A percentile compares a stretch with the other conserved stretches of the same genome.
Evolutionary conservation across 1,140 invertebrate species (phyloP).

Genomic region (Neoseiulus cucumeris): DNA sequence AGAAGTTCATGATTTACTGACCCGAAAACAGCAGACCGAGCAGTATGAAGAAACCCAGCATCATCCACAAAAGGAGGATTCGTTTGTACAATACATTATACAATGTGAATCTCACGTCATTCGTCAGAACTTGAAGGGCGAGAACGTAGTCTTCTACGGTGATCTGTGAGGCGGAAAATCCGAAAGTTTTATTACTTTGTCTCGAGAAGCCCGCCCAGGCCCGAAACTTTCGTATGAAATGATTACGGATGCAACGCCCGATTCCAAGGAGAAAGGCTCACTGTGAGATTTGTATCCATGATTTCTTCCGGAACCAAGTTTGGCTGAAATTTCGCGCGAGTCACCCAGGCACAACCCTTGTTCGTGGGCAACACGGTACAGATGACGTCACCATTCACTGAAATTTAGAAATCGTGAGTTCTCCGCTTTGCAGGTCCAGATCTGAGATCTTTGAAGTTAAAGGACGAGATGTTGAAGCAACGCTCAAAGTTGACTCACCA

Average conservation of each 20-base stretch:
- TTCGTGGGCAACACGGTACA: conserved; percentile 72
- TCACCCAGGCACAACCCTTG: conserved; percentile 71
- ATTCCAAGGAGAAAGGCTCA: conserved; percentile 37
- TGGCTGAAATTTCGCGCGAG: conserved; percentile 67
- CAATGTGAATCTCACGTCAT: conserved; percentile 69
- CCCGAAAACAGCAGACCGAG: conserved; percentile 68
- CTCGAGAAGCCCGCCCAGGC: background rate
- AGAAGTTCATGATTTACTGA: conserved; percentile 26
- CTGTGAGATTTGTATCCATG: conserved; percentile 74
- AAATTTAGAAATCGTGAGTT: background rate
- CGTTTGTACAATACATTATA: conserved; percentile 85
- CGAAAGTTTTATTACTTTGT: background rate
- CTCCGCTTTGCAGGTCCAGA: no score
- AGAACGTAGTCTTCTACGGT: conserved; percentile 87
- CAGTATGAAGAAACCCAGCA: conserved; percentile 64
- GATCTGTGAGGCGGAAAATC: conserved; percentile 37
- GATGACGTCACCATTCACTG: conserved; percentile 77
- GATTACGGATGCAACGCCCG: no score
- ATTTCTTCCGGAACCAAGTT: conserved; percentile 81
- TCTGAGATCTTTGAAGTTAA: no score
- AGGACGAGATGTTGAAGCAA: conserved; percentile 12
- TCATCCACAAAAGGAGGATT: conserved; percentile 67
- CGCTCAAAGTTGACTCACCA: background rate
- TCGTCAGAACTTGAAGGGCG: conserved; percentile 70
- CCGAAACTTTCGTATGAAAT: conserved; percentile 15